Conservation (phyloP, 2,113 vertebrate species). For the Castor canadensis region DNA sequence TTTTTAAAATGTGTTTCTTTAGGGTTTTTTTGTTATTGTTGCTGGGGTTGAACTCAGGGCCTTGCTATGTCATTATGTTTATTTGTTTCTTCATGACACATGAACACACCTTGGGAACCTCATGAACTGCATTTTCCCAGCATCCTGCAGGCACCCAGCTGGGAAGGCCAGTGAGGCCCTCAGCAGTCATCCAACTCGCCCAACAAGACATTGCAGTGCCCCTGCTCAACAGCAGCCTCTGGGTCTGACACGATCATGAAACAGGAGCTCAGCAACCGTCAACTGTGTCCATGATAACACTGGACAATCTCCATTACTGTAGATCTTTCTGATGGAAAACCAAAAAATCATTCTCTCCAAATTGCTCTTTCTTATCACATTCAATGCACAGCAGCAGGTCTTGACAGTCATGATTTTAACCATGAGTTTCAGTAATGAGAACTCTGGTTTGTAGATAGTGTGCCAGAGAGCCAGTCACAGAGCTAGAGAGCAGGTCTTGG, state of each 20-base stretch:
- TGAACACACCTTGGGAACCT: not conserved
- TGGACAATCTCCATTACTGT: not conserved
- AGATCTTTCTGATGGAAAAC: not conserved
- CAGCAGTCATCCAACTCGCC: not conserved
- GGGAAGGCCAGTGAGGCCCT: not conserved
- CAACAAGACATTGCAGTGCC: not conserved
- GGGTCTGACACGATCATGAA: not conserved
- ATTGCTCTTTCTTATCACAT: not conserved
- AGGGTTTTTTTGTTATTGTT: not conserved
- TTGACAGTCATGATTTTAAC: not conserved
- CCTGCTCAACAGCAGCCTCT: not conserved
- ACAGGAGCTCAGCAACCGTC: not conserved
- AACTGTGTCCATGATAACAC: not conserved
- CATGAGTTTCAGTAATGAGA: not conserved
- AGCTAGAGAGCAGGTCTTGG: too few relatives aligned
- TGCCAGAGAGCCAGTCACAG: too few relatives aligned
- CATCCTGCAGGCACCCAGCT: not conserved
- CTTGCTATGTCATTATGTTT: not conserved
- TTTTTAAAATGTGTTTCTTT: not conserved
- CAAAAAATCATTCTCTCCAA: not conserved
- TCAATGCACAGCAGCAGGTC: not conserved
- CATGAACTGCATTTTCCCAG: slow-evolving; percentile 55
- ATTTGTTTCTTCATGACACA: slow-evolving; percentile 20
- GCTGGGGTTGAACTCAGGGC: not conserved
- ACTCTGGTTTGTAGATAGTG: not conserved